Conservation (phyloP, 1,140 invertebrate genomes). For the Berghia stephanieae region DNA sequence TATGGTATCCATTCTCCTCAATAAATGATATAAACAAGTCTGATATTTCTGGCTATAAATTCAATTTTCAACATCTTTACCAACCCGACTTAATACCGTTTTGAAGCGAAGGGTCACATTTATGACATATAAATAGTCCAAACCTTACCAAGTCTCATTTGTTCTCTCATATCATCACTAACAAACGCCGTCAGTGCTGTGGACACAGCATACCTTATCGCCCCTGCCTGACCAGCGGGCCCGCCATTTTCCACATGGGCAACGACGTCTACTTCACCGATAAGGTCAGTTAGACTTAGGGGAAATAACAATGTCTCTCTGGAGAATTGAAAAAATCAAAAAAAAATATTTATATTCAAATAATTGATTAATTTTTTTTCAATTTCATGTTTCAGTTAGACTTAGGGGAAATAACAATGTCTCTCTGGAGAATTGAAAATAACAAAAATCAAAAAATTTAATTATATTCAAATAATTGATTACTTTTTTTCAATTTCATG, state of each 20-base stretch:
- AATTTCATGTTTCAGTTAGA: not conserved
- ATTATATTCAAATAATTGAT: not conserved
- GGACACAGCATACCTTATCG: conserved; percentile 86
- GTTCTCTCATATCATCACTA: conserved; percentile 78
- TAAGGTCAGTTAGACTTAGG: conserved; percentile 80
- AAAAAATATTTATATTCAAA: not conserved
- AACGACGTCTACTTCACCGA: conserved; percentile 84
- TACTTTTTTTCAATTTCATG: not conserved
- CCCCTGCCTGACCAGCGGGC: conserved; percentile 80
- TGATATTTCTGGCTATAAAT: not conserved
- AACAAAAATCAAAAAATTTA: conserved; percentile 23
- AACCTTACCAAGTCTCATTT: conserved; percentile 87
- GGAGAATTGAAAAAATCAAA: conserved; percentile 1
- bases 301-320: conserved; percentile 83
- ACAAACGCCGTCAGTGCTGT: conserved; percentile 83
- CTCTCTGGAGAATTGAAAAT: conserved; percentile 48
- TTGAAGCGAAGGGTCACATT: too few relatives aligned
- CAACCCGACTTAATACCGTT: too few relatives aligned
- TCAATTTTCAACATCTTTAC: too few relatives aligned
- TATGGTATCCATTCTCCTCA: not conserved
- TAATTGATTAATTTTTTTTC: not conserved
- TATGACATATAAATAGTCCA: too few relatives aligned
- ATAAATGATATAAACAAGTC: not conserved
- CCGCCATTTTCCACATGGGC: conserved; percentile 77
- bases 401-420: too few relatives aligned